phyloP scores from a whole-genome alignment of 2,797 vertebrate species.

The Nasua narica region DNA sequence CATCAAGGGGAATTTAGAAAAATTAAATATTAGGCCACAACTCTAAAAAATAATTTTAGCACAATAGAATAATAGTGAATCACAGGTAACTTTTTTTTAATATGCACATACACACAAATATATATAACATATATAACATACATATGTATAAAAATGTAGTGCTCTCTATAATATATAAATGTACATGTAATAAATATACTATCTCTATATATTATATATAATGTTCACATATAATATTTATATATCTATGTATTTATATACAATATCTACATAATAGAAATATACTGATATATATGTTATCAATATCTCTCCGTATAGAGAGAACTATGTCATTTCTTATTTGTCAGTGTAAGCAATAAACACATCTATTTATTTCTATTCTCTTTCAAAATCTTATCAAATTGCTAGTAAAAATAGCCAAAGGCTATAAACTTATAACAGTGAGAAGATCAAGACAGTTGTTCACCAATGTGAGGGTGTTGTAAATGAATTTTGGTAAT shows the following conservation, averaged over 20 bases:
- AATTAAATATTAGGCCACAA: not conserved
- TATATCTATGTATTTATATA: not conserved
- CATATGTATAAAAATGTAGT: not conserved
- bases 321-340: not conserved
- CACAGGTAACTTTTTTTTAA: not conserved
- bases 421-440: not conserved
- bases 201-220: not conserved
- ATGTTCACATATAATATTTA: not conserved
- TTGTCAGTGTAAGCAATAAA: not conserved
- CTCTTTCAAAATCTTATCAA: not conserved
- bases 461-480: too few relatives aligned
- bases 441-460: not conserved
- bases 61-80: not conserved
- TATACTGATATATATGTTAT: not conserved
- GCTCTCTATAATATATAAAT: not conserved
- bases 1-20: not conserved
- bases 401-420: not conserved
- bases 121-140: not conserved
- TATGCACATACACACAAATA: not conserved
- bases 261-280: not conserved
- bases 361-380: not conserved
- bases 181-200: not conserved
- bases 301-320: not conserved
- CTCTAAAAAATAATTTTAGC: not conserved
- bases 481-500: not conserved